phyloP scores from a whole-genome alignment of 1,140 invertebrate genomes.

The Bursaphelenchus mucronatus region DNA sequence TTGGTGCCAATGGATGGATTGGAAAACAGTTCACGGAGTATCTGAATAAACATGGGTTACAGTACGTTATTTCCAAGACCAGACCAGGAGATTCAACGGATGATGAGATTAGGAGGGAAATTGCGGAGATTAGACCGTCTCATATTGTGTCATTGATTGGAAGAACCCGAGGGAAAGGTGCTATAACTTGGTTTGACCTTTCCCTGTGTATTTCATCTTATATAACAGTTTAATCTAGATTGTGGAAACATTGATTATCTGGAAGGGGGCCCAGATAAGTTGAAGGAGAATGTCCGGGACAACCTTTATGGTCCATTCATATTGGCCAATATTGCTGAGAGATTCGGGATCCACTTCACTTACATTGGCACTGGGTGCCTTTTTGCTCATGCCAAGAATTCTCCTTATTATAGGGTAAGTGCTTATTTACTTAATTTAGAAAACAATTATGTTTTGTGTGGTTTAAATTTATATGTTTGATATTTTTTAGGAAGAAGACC shows the following conservation, averaged over 20 bases:
- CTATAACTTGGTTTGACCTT: too few relatives aligned
- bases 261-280: conserved; percentile 34
- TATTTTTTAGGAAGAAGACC: conserved; percentile 35
- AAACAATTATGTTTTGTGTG: not conserved
- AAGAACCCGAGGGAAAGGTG: conserved; percentile 27
- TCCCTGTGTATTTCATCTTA: not conserved
- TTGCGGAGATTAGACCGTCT: not conserved
- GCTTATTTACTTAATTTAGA: too few relatives aligned
- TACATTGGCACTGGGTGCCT: conserved; percentile 38
- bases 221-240: not conserved
- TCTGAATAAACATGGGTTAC: conserved; percentile 22
- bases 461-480: not conserved
- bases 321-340: conserved; percentile 44
- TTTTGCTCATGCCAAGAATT: conserved; percentile 22
- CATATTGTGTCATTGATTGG: conserved; percentile 37
- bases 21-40: conserved; percentile 24
- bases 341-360: conserved; percentile 45
- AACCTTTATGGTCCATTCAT: conserved; percentile 46
- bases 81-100: conserved; percentile 25
- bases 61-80: conserved; percentile 14
- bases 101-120: conserved; percentile 17
- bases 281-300: conserved; percentile 41
- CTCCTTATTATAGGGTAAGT: conserved; percentile 20
- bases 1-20: conserved; percentile 39
- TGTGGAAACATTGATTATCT: conserved; percentile 24